Base-by-base conservation (phyloP, 2,113 vertebrate species). In the Pyxicephalus adspersus region DNA sequence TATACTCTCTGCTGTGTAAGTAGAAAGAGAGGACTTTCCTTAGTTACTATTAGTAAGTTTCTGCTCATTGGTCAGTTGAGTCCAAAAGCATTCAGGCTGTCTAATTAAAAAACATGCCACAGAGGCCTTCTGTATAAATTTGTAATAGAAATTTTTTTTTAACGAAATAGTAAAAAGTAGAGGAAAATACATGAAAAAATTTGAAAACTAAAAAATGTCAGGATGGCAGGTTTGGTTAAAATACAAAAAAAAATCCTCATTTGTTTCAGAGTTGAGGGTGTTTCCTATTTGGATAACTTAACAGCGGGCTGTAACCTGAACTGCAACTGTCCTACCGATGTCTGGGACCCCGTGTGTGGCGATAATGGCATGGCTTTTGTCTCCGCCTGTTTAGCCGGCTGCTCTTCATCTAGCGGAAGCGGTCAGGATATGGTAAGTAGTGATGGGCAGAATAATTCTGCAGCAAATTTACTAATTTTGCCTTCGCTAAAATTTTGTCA, bases 341-440 rank as follows among this genome's bases (percentile, higher is more conserved):
- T 88, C 18, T 99, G 96, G 97, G 96, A 99, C 60, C 96, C 96
- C 0, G 93, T 97, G 74, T 98, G 97, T 66, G 96, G 95, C 2
- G 87, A 85, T 65, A 93, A 96, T 0, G 94, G 92, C 5, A 82
- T 98, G 64, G 93, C 94, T 0, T 98, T 96, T 0, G 87, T 95
- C 84, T 96, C 96, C n/a, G 92, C 95, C 0, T 98, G 96, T 84
- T 94, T 98, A 13, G 96, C 96, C 29, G 95, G 96, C 9, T 98
- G 96, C 85, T 90, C 86, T 52, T 58, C 84, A 17, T 94, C 94
- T 6, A 60, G 61, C 25, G 95, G 95, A 85, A 86, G 86, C 34
- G 95, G 95, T 63, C 93, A 90, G 83, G 89, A 88, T 85, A 91
- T 90, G 83, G 96, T 99, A 90, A 91, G 45, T 81, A 17, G 16